Conservation (phyloP, 2,797 vertebrate species). For the Rhabdomys pumilio region DNA sequence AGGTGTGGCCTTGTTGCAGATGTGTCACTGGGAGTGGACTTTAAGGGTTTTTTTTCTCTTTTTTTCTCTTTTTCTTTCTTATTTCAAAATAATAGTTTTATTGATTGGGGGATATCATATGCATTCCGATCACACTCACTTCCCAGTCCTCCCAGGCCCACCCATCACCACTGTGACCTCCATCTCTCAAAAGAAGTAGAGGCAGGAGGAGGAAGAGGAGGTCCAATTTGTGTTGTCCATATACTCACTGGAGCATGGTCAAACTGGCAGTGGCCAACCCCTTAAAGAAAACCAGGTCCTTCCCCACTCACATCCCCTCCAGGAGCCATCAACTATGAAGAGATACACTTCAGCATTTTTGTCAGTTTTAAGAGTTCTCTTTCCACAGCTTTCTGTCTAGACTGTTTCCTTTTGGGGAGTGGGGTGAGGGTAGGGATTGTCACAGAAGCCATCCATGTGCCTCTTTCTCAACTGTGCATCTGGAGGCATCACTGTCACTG, state of each 20-base stretch:
- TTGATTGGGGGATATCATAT: neutral
- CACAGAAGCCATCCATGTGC: neutral
- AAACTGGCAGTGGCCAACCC: neutral
- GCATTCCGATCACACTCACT: neutral
- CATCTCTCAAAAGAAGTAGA: neutral
- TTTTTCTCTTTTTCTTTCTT: neutral
- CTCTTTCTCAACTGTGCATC: neutral
- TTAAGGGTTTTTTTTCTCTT: neutral
- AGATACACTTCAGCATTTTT: neutral
- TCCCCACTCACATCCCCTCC: neutral
- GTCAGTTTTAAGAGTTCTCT: neutral
- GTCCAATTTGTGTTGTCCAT: neutral
- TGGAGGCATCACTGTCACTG: neutral
- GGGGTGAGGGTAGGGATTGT: neutral
- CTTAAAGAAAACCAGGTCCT: neutral
- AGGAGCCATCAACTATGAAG: neutral
- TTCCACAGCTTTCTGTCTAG: neutral
- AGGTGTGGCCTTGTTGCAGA: neutral
- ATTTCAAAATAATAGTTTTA: neutral
- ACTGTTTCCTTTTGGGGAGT: neutral
- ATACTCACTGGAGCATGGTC: neutral
- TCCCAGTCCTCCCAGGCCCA: neutral
- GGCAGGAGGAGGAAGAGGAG: too few species aligned
- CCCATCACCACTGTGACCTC: neutral
- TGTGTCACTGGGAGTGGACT: neutral